Conservation (phyloP, 2,113 vertebrate species). For the Cynocephalus volans region DNA sequence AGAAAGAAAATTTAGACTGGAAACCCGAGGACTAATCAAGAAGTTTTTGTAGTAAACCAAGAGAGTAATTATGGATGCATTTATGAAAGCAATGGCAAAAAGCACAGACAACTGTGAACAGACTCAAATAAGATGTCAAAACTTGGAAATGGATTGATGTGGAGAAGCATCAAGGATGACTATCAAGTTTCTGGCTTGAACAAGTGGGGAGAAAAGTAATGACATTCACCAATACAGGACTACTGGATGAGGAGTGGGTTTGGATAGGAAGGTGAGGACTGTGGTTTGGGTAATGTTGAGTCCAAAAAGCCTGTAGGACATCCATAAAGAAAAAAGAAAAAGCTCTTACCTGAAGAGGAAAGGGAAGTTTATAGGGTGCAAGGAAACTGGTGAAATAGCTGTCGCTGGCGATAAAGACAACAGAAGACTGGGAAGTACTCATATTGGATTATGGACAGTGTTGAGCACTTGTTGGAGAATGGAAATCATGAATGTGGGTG, state of each 20-base stretch:
- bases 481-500: not conserved
- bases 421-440: not conserved
- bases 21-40: not conserved
- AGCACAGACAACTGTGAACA: not conserved
- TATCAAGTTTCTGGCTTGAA: not conserved
- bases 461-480: not conserved
- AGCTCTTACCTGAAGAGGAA: not conserved
- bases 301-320: not conserved
- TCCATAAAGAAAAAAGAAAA: not conserved
- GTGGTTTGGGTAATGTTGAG: not conserved
- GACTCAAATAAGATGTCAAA: not conserved
- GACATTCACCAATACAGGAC: not conserved
- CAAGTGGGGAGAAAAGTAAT: not conserved
- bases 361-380: not conserved
- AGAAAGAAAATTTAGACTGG: constrained; percentile 46
- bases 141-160: not conserved
- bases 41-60: not conserved
- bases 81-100: not conserved
- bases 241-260: not conserved
- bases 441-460: not conserved
- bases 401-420: not conserved
- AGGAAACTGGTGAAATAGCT: not conserved
- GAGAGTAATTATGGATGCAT: not conserved
- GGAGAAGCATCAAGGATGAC: not conserved
- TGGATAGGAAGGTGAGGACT: not conserved